Conservation (phyloP, 2,113 vertebrate species). For the Casuarius casuarius region DNA sequence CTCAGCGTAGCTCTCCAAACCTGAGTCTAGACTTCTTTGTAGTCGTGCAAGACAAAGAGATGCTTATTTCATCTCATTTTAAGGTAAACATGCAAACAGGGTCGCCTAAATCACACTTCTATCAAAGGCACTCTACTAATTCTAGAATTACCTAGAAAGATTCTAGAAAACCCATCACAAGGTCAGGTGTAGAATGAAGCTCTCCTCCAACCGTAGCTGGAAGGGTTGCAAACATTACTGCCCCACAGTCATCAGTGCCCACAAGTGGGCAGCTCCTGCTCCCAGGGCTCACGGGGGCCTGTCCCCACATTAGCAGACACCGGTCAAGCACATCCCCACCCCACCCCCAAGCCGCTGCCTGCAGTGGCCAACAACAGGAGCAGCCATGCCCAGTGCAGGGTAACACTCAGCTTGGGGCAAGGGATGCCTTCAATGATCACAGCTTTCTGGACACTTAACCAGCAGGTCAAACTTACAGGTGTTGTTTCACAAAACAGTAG, state of each 20-base stretch:
- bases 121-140: neutral
- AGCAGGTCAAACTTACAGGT: neutral
- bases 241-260: too few relatives aligned
- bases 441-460: neutral
- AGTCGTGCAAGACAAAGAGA: neutral
- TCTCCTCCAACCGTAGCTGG: neutral
- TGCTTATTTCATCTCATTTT: neutral
- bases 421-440: neutral
- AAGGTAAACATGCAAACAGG: neutral
- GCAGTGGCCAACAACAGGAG: neutral
- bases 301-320: too few relatives aligned
- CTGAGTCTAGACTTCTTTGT: neutral
- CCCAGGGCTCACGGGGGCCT: too few relatives aligned
- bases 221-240: neutral
- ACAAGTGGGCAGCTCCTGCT: too few relatives aligned
- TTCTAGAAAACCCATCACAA: neutral
- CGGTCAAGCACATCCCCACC: too few relatives aligned
- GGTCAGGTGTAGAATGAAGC: neutral
- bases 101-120: neutral
- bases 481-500: neutral
- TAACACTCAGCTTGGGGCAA: neutral
- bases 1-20: neutral
- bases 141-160: neutral
- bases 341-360: neutral
- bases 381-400: rapidly evolving